A percentile compares a stretch with the other conserved stretches of the same genome.
Conservation (phyloP, 2,888 invertebrate genomes). For the Lacanobia oleracea region DNA sequence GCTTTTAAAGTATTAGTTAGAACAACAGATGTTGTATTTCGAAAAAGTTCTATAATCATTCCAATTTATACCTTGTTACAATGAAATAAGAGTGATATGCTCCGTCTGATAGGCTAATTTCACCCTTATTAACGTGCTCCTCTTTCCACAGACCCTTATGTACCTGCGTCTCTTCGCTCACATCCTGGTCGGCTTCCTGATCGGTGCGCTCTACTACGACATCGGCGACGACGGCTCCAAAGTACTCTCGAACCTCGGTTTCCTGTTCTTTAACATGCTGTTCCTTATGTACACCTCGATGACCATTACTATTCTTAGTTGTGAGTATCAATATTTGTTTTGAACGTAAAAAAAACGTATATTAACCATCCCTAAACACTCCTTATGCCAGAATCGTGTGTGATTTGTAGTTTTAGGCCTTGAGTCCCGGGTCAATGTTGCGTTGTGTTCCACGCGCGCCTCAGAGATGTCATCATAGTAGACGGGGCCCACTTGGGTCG, state of each 20-base stretch:
- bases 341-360: too few relatives aligned
- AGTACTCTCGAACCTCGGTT: conserved; percentile 98
- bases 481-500: too few relatives aligned
- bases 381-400: too few relatives aligned
- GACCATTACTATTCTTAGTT: conserved; percentile 99
- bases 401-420: too few relatives aligned
- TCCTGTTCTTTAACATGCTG: conserved; percentile 99
- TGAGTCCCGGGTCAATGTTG: too few relatives aligned
- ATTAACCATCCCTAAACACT: too few relatives aligned
- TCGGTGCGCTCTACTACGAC: conserved; percentile 98
- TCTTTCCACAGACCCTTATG: conserved; percentile 95
- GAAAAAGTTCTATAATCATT: not conserved
- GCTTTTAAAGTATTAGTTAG: not conserved
- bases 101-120: not conserved
- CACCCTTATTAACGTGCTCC: not conserved
- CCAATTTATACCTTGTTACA: not conserved
- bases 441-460: too few relatives aligned
- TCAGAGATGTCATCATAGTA: too few relatives aligned
- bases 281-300: conserved; percentile 99
- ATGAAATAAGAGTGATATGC: not conserved
- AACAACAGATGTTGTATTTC: not conserved
- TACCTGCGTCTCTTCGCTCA: conserved; percentile 98
- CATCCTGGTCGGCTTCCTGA: conserved; percentile 97
- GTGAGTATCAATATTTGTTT: conserved; percentile 90
- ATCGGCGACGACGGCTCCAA: conserved; percentile 99